Evolutionary conservation across 2,888 invertebrate species (phyloP), one percentile per base, ranked within the genome.

Genomic region (Myopa testacea): DNA sequence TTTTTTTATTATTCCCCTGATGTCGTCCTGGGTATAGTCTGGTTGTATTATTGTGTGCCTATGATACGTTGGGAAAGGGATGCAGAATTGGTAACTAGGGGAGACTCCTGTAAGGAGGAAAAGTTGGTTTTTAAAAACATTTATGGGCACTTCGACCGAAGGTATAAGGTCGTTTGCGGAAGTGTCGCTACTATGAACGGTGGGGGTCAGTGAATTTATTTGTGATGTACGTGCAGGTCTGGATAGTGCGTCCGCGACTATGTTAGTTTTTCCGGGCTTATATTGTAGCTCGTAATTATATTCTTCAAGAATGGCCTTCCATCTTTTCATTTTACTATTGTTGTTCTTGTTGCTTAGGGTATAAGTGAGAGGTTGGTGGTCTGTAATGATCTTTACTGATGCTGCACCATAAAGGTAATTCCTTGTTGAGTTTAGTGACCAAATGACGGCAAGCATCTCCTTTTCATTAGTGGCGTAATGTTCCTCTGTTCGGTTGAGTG

Each of bases 51-150:
- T 75, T 0, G 78, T 76, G 37, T 76, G 78, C 4, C 76, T 74
- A 58, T 78, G 75, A 14, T 68, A 76, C 40, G 77, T 78, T 4
- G 78, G 79, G 34, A 79, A 79, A 16, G 74, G 55, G 0, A 63
- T 78, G 16, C 63, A 6, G 34, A 79, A 81, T 71, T 67, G 67
- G 60, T 80, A 52, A 60, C 76, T 67, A 50, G 77, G 14, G 62
- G 45, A 37, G 55, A 77, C 16, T 55, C n/a, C 58, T 6, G 5
- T 58, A n/a, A 14, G 37, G 55, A 79, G 3, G 55, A 79, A 75
- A 19, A 81, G 75, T 78, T 81, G 80, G 12, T 79, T 82, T 34
- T 80, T 78, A 55, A 81, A 81, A 1, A 71, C 80, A 63, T 81
- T 81, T 38, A 78, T 75, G 6, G 80, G 80, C 52, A 67, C 68